Base-by-base conservation (phyloP, 2,888 invertebrate species). In the Cataglyphis livida region DNA sequence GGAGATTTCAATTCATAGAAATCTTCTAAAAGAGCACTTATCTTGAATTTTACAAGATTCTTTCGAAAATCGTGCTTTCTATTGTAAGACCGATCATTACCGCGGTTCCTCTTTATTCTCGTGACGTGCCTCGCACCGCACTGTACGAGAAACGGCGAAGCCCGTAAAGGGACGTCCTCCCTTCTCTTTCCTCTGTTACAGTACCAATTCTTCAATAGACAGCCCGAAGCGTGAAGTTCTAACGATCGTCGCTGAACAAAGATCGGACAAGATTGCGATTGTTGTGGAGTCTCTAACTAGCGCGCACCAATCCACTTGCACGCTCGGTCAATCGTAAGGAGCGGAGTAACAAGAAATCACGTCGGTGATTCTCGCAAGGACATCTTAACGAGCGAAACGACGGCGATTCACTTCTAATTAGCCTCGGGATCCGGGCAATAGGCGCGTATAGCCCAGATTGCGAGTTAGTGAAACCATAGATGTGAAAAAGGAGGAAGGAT, bases 161-260 rank as follows among this genome's bases (percentile, higher is more conserved):
- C 51, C 51, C 75, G 51, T 57, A 78, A 78, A 78, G 32, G 48
- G 18, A 41, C 38, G n/a, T 21, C 9, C 18, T 5, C 64, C 1
- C 62, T 51, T 82, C 59, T 83, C 68, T 86, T 68, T 64, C 83
- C 83, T 86, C 85, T 92, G 92, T 94, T 95, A 61, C 95, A 95
- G 95, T 95, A 95, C 91, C 95, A 95, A 90, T 93, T 95, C 88
- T 95, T 95, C 93, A 84, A 90, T 48, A 87, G 90, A 83, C 87
- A 91, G 74, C 74, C 87, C 35, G 88, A 91, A 79, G 85, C 73
- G 54, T 83, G 74, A 87, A 81, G 62, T 57, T 48, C 78, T 51
- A 59, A 78, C n/a, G 38, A 75, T 12, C 18, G 66, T 38, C 66
- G 15, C 9, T 68, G 57, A 78, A 70, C 70, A 7, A 44, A 70